phyloP scores from a whole-genome alignment of 2,888 invertebrate genomes.

The Leptopilina syphax region DNA sequence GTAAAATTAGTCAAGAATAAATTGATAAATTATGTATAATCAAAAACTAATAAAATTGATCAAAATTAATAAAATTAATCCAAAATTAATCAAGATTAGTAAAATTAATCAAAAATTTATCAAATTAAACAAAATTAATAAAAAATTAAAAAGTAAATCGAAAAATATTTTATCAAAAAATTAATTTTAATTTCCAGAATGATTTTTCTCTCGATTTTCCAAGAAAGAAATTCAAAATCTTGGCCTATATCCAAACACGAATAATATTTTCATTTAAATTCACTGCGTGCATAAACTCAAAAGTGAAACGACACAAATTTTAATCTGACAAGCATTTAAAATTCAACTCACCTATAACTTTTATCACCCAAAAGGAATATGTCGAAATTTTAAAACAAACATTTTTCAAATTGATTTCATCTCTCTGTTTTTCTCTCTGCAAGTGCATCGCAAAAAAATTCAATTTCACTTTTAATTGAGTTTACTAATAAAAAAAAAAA shows the following conservation, averaged over 20 bases:
- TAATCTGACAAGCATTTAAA: not conserved
- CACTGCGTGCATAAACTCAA: not conserved
- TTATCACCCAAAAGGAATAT: not conserved
- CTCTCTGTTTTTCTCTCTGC: not conserved
- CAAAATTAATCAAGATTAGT: no score
- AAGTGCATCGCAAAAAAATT: not conserved
- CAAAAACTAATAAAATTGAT: no score
- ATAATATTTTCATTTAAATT: conserved; percentile 15
- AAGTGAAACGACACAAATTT: conserved; percentile 11
- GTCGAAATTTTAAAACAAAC: not conserved
- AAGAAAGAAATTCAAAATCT: not conserved
- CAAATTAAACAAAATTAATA: no score
- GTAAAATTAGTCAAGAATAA: no score
- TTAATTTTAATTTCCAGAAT: no score
- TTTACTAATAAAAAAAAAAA: no score
- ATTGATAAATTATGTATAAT: no score
- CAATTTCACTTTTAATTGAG: no score
- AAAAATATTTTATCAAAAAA: no score
- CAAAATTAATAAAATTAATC: no score
- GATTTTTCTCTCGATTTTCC: not conserved
- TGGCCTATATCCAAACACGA: not conserved
- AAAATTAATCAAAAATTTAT: no score
- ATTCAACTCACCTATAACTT: not conserved
- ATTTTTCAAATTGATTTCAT: not conserved
- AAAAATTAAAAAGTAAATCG: no score